Conservation (phyloP, 2,888 invertebrate species). For the Odontomyia ornata region DNA sequence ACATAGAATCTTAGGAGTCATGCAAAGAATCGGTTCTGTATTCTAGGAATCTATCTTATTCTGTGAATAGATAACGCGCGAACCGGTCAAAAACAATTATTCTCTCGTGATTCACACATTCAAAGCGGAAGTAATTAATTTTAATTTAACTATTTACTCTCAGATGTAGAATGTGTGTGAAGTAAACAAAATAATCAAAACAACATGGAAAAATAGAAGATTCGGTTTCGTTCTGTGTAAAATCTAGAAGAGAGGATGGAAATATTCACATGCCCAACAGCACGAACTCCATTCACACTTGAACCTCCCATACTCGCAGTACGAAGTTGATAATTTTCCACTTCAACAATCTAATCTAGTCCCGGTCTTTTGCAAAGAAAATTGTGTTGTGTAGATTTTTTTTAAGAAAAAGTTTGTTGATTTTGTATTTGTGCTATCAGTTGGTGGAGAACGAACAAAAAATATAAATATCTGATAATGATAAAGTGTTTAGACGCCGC, state of each 20-base stretch:
- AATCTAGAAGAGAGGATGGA: background rate
- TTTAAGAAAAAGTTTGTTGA: background rate
- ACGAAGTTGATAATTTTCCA: conserved; percentile 12
- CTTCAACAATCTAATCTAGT: background rate
- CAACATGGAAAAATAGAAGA: background rate
- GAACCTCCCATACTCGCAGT: background rate
- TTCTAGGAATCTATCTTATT: too few species aligned
- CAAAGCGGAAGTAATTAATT: conserved; percentile 9
- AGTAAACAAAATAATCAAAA: background rate
- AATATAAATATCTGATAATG: conserved; percentile 1
- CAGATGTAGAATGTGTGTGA: background rate
- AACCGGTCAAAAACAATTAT: background rate
- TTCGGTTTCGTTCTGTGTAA: background rate
- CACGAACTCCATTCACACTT: background rate
- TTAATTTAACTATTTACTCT: background rate
- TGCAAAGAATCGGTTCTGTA: too few species aligned
- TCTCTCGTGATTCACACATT: conserved; percentile 6
- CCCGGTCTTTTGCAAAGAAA: too few species aligned
- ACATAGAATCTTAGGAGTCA: too few species aligned
- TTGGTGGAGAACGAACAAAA: background rate
- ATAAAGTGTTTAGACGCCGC: conserved; percentile 9
- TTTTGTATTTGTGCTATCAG: background rate
- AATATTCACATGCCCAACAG: background rate
- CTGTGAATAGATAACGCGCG: background rate
- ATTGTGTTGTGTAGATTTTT: background rate